Conservation (phyloP, 2,797 vertebrate species). For the Cheirogaleus major region DNA sequence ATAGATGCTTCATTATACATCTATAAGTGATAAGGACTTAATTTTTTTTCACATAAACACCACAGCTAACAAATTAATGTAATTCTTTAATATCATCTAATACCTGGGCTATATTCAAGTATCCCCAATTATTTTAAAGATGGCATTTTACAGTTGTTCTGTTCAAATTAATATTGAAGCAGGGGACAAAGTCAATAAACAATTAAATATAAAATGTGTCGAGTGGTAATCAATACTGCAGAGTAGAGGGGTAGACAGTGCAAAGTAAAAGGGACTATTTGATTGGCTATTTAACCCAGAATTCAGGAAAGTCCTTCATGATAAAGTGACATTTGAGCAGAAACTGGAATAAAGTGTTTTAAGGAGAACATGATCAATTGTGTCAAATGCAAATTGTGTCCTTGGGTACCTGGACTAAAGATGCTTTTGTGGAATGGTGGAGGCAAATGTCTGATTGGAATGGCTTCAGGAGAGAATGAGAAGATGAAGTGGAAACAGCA, state of each 20-base stretch:
- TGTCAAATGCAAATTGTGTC: background rate
- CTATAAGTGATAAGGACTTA: background rate
- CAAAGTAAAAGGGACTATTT: background rate
- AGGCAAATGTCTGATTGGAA: background rate
- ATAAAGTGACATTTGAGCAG: background rate
- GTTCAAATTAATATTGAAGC: background rate
- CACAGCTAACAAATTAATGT: background rate
- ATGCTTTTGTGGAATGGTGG: background rate
- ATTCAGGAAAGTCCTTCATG: background rate
- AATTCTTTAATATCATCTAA: slow-evolving; percentile 29
- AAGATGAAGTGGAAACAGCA: background rate
- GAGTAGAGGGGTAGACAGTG: background rate
- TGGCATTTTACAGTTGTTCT: background rate
- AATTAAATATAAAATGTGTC: background rate
- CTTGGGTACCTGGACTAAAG: background rate
- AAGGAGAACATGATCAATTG: background rate
- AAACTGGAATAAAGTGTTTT: background rate
- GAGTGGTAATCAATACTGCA: background rate
- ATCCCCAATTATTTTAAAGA: background rate
- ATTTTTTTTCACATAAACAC: background rate
- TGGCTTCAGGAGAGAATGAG: background rate
- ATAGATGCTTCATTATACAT: background rate
- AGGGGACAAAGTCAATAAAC: background rate
- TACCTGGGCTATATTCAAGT: background rate
- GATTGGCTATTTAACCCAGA: background rate